phyloP scores from a whole-genome alignment of 2,113 vertebrate genomes.

The Chionis minor region DNA sequence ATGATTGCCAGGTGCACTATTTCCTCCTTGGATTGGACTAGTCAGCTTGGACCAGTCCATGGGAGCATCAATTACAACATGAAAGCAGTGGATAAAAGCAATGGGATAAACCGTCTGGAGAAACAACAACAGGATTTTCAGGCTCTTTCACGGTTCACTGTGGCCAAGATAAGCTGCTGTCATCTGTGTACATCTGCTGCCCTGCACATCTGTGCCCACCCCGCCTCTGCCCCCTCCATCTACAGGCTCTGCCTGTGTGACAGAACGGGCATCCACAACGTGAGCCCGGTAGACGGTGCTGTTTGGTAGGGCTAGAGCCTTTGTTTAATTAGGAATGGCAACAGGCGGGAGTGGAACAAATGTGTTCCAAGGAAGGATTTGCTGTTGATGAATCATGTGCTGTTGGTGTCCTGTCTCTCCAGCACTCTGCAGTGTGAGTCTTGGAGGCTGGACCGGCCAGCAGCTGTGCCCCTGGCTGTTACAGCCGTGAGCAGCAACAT shows the following conservation, averaged over 20 bases:
- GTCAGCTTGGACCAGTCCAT: neutral
- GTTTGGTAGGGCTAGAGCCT: neutral
- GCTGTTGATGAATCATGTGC: neutral
- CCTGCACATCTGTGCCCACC: neutral
- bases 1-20: too few relatives aligned
- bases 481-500: neutral
- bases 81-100: neutral
- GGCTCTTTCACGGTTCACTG: neutral
- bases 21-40: neutral
- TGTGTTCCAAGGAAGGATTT: neutral
- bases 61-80: neutral
- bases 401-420: neutral
- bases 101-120: neutral
- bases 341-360: neutral
- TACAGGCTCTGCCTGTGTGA: neutral
- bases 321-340: neutral
- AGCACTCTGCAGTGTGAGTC: neutral
- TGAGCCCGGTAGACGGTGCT: neutral
- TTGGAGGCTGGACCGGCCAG: neutral
- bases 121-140: neutral
- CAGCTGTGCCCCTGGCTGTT: neutral
- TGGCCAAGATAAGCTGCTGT: neutral
- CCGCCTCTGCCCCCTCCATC: too few relatives aligned
- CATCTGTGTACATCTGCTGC: neutral
- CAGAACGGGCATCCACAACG: fast-evolving